Conservation (phyloP, 2,113 vertebrate genomes). For the Labeo catla region DNA sequence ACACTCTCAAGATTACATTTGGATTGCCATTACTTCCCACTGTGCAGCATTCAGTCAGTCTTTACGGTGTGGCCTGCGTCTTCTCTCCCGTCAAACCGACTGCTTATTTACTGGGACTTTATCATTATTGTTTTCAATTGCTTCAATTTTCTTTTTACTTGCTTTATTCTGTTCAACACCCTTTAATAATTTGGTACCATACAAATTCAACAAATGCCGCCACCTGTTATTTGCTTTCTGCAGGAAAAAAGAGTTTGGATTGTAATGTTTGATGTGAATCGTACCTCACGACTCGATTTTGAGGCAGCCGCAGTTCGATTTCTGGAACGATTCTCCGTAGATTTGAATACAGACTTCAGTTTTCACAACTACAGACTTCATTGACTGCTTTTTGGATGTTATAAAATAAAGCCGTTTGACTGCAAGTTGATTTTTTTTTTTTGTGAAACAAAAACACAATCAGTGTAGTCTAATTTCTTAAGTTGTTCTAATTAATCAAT, state of each 20-base stretch:
- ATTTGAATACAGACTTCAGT: neutral
- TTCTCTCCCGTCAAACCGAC: neutral
- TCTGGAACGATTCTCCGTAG: neutral
- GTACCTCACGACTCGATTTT: neutral
- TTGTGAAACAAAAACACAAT: no score
- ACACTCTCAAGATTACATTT: conserved; percentile 50
- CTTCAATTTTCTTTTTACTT: conserved; percentile 26
- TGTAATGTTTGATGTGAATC: neutral
- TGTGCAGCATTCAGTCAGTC: neutral
- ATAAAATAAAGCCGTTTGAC: no score
- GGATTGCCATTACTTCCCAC: conserved; percentile 43
- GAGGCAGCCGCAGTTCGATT: neutral
- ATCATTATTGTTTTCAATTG: conserved; percentile 32
- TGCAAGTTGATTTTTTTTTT: no score
- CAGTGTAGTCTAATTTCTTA: no score
- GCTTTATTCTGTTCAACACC: neutral
- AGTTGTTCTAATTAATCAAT: no score
- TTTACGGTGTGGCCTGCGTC: neutral
- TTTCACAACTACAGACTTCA: neutral
- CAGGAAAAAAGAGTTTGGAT: neutral
- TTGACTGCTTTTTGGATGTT: no score
- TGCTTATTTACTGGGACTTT: neutral
- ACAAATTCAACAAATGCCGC: neutral
- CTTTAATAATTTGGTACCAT: conserved; percentile 18
- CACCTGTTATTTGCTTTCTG: neutral